These are phyloP conservation scores for Lissonota sp. DNA, from an alignment of 2,888 invertebrate genomes.

Conservation along the genomic window DNA sequence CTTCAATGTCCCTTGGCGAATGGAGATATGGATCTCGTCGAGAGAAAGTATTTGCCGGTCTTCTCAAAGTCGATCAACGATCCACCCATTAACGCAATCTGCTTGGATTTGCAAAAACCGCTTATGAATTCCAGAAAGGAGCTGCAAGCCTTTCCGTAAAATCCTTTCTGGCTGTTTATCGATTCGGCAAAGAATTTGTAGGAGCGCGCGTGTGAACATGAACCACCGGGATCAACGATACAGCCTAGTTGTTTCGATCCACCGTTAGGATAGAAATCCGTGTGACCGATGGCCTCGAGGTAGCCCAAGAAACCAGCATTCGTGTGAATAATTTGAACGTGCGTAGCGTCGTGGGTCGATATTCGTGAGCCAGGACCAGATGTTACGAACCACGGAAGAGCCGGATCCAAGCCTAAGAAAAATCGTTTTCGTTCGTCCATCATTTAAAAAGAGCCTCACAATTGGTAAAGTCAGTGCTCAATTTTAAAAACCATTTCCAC, in stretches of 20 bases:
- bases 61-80: neutral
- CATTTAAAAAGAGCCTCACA: too few species aligned
- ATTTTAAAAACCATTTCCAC: too few species aligned
- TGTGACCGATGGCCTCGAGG: constrained; percentile 76
- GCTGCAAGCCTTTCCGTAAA: constrained; percentile 66
- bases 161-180: constrained; percentile 68
- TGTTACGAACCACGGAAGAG: constrained; percentile 76
- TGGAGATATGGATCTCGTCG: constrained; percentile 68
- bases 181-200: constrained; percentile 78
- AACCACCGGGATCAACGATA: constrained; percentile 65
- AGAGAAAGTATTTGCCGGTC: constrained; percentile 72
- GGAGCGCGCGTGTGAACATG: constrained; percentile 78
- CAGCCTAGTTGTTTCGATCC: constrained; percentile 80
- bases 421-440: neutral
- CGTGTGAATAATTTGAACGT: constrained; percentile 83
- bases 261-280: constrained; percentile 83
- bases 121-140: constrained; percentile 25
- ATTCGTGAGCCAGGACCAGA: constrained; percentile 73
- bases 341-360: constrained; percentile 77
- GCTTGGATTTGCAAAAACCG: constrained; percentile 54
- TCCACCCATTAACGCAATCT: constrained; percentile 68
- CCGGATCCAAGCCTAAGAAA: constrained; percentile 82
- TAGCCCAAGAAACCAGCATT: constrained; percentile 80
- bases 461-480: too few species aligned
- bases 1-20: constrained; percentile 69